Evolutionary conservation across 2,797 vertebrate genomes (phyloP).

Genomic region (Meriones psammophilus): DNA sequence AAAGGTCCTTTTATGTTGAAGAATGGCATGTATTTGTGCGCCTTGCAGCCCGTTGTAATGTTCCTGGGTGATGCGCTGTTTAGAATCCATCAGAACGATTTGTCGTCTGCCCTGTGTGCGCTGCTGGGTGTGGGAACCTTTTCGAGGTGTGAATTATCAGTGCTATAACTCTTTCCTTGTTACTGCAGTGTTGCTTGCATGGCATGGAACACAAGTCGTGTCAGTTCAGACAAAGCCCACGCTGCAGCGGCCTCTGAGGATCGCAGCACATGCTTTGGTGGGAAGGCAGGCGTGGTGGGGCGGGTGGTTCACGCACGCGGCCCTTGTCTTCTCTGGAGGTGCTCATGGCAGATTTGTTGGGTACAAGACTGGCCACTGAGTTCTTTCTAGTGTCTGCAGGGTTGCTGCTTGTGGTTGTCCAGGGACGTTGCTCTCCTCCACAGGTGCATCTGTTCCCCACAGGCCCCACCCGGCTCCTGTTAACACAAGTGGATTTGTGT

Average conservation of each 20-base stretch:
- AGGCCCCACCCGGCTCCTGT: neutral
- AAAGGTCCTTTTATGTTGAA: slow-evolving; percentile 30
- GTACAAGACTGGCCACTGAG: neutral
- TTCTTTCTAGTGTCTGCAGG: neutral
- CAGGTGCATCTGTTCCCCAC: neutral
- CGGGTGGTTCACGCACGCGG: fast-evolving
- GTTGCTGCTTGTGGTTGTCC: neutral
- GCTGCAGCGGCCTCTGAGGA: fast-evolving
- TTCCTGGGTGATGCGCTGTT: neutral
- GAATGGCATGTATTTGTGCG: neutral
- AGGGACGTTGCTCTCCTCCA: neutral
- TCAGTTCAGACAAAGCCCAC: neutral
- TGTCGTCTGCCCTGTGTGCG: neutral
- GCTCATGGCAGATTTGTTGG: neutral
- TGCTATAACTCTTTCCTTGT: slow-evolving; percentile 1
- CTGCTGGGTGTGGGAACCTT: neutral
- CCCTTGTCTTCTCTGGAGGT: neutral
- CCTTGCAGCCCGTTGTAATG: neutral
- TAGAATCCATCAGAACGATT: neutral
- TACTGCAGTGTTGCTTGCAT: neutral
- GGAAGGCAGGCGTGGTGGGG: fast-evolving
- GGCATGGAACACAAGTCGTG: fast-evolving
- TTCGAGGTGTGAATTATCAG: slow-evolving; percentile 12
- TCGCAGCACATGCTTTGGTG: neutral
- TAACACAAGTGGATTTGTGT: neutral